Base-by-base conservation (phyloP, 2,888 invertebrate species). In the Scaptomyza parva region DNA sequence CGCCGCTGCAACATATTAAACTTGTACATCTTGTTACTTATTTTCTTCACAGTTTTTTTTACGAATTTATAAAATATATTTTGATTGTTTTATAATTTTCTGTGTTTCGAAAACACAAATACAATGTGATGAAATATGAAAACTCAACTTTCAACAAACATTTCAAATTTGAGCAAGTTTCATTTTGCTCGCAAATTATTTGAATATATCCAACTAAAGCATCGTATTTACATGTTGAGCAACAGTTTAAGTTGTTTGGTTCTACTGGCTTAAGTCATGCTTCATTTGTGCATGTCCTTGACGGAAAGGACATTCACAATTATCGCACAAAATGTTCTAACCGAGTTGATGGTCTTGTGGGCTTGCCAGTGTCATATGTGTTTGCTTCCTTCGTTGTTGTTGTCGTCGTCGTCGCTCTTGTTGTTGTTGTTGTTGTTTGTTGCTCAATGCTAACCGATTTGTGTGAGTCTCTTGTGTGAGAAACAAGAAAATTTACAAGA, bases 401-500 rank as follows among this genome's bases (percentile, higher is more conserved):
- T 30, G 9, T 11, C 12, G 9, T 30, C 5, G 2, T 22, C 2
- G 22, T 22, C 5, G 22, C 1, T 26, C 5, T 26, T 26, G 5
- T 26, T 26, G 3, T 26, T 26, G 26, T 26, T 7, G 3, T 30
- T 30, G 11, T 30, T 30, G 30, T 30, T 2, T 35, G 35, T 8
- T 35, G 35, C 52, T 58, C 45, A 28, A 22, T 24, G 33, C 45
- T 24, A 39, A 1, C 40, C 55, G 30, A 63, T 59, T 22, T 41
- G 70, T 55, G 58, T 39, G 59, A 35, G 45, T 61, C 44, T 61
- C 44, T 51, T 51, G 58, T 66, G 73, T 63, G 69, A 63, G 67
- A 74, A 81, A 78, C 78, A 81, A 72, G 76, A 39, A 80, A 65
- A 76, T 76, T 84, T 78, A 70, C 84, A 80, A 64, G 63, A 59